phyloP scores from a whole-genome alignment of 2,888 invertebrate genomes.

The Idaea dimidiata region DNA sequence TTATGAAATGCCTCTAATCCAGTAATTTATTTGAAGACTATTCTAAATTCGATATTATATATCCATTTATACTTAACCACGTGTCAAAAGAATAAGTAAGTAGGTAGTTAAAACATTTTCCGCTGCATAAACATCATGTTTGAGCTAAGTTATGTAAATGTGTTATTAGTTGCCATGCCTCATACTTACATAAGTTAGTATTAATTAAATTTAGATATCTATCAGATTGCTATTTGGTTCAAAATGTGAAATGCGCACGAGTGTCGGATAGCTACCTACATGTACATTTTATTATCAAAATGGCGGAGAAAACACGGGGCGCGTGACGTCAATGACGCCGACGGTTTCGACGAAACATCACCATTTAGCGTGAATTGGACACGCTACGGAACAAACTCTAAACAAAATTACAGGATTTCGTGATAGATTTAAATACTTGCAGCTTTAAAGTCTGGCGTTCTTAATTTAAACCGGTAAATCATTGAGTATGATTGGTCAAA shows the following conservation, averaged over 20 bases:
- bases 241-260: constrained; percentile 18
- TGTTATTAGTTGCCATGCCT: not conserved
- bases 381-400: constrained; percentile 13
- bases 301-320: constrained; percentile 54
- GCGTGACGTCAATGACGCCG: constrained; percentile 44
- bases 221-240: not conserved
- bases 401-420: constrained; percentile 12
- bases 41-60: not conserved
- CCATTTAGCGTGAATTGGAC: constrained; percentile 25
- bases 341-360: constrained; percentile 31
- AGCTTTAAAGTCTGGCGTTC: not conserved
- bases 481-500: not conserved
- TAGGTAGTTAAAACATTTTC: not conserved
- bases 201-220: not conserved
- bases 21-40: not conserved
- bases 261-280: constrained; percentile 25
- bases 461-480: not conserved
- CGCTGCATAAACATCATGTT: not conserved
- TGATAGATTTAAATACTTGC: not conserved
- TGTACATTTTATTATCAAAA: constrained; percentile 56
- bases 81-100: not conserved
- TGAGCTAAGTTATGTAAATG: not conserved
- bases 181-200: not conserved
- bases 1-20: not conserved
- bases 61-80: not conserved